These are phyloP conservation scores for Channa striata DNA, from an alignment of 2,797 vertebrate species.

Conservation along the genomic window DNA sequence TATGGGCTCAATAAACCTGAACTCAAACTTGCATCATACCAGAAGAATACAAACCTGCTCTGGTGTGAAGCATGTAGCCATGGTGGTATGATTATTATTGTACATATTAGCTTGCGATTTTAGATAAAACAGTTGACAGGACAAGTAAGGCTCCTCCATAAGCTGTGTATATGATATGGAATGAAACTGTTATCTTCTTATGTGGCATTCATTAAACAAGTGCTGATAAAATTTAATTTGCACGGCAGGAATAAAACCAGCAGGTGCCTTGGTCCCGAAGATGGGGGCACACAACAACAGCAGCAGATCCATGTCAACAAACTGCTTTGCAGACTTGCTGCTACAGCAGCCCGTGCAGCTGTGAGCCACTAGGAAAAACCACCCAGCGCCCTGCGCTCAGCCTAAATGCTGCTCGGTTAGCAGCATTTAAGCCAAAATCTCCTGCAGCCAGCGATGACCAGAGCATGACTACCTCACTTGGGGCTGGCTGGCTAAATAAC, in stretches of 20 bases:
- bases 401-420: constrained; percentile 17
- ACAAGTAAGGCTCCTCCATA: no score
- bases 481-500: constrained; percentile 38
- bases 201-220: neutral
- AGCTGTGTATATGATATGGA: no score
- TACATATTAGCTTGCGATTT: neutral
- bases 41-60: neutral
- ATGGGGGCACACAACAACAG: neutral
- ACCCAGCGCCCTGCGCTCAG: constrained; percentile 22
- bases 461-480: constrained; percentile 28
- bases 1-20: neutral
- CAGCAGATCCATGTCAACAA: constrained; percentile 52
- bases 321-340: constrained; percentile 30
- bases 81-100: neutral
- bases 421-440: constrained; percentile 14
- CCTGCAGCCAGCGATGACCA: constrained; percentile 29
- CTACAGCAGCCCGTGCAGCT: constrained; percentile 41
- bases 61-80: neutral
- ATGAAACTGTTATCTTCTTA: neutral
- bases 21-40: no score
- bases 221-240: neutral
- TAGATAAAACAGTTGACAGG: constrained; percentile 10
- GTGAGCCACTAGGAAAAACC: constrained; percentile 21
- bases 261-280: neutral
- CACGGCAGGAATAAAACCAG: neutral